Conservation (phyloP, 2,797 vertebrate species). For the Pangasius macronema region DNA sequence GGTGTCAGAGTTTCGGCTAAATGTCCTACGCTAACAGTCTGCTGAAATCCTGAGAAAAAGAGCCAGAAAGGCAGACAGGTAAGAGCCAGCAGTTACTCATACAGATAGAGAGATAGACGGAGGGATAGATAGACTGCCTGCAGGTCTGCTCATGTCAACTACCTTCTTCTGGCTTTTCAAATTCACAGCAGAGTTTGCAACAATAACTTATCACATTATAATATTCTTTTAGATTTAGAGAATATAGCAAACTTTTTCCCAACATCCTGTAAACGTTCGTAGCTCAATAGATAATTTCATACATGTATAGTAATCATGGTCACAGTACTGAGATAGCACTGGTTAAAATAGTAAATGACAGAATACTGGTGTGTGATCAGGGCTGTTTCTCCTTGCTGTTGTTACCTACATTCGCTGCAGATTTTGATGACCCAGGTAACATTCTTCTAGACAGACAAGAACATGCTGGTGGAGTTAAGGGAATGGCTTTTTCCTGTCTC, state of each 20-base stretch:
- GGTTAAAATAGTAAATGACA: background rate
- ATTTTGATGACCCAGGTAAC: background rate
- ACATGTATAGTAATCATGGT: too few species aligned
- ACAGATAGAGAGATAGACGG: background rate
- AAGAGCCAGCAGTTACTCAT: background rate
- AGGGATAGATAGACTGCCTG: background rate
- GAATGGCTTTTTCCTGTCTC: background rate
- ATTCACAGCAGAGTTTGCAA: too few species aligned
- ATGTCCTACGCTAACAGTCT: slow-evolving; percentile 20
- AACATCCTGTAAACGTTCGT: too few species aligned
- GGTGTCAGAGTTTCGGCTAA: slow-evolving; percentile 47
- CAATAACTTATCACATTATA: background rate
- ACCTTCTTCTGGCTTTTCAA: too few species aligned
- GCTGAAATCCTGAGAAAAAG: slow-evolving; percentile 13
- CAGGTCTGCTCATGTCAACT: too few species aligned
- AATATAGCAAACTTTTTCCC: background rate
- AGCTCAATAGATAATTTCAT: too few species aligned
- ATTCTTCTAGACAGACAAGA: background rate
- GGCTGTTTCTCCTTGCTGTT: background rate
- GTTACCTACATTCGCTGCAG: background rate
- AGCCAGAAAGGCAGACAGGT: background rate
- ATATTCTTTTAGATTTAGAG: background rate
- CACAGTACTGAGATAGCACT: background rate
- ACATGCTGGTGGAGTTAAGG: background rate
- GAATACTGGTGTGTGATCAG: background rate